phyloP scores from a whole-genome alignment of 2,113 vertebrate genomes.

The Stigmatopora nigra region DNA sequence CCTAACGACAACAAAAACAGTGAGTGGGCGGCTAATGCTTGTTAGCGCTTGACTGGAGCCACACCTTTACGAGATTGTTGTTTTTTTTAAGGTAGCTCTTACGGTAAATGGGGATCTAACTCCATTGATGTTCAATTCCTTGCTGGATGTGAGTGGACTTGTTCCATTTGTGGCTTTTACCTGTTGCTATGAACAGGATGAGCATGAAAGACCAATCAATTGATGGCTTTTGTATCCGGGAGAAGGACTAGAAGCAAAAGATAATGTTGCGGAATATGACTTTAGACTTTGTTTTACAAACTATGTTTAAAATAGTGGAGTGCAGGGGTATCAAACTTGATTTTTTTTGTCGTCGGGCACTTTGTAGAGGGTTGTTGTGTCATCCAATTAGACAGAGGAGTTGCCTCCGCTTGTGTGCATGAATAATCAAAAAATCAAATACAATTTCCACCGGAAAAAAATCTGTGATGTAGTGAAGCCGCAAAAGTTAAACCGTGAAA shows the following conservation, averaged over 20 bases:
- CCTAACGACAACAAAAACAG: conserved; percentile 24
- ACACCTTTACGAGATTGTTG: background rate
- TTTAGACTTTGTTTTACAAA: background rate
- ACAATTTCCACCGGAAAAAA: too few species aligned
- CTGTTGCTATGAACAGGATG: background rate
- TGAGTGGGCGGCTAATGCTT: background rate
- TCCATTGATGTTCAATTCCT: background rate
- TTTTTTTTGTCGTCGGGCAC: too few species aligned
- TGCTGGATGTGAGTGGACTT: background rate
- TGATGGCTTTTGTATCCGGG: background rate
- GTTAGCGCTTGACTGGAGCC: background rate
- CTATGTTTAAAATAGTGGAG: background rate
- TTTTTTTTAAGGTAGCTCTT: background rate
- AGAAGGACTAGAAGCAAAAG: background rate
- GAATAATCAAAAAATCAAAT: too few species aligned
- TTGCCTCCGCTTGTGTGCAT: too few species aligned
- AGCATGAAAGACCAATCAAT: background rate
- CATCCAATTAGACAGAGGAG: too few species aligned
- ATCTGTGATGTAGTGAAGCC: too few species aligned
- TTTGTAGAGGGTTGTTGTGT: too few species aligned
- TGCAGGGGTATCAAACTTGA: too few species aligned
- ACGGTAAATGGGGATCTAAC: background rate
- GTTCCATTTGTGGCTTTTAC: too few species aligned
- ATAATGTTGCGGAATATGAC: background rate
- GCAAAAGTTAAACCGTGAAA: too few species aligned